Percentiles rank a stretch among this genome's conserved stretches.
Evolutionary conservation across 2,113 vertebrate species (phyloP).

Genomic region (Heterochromis multidens): DNA sequence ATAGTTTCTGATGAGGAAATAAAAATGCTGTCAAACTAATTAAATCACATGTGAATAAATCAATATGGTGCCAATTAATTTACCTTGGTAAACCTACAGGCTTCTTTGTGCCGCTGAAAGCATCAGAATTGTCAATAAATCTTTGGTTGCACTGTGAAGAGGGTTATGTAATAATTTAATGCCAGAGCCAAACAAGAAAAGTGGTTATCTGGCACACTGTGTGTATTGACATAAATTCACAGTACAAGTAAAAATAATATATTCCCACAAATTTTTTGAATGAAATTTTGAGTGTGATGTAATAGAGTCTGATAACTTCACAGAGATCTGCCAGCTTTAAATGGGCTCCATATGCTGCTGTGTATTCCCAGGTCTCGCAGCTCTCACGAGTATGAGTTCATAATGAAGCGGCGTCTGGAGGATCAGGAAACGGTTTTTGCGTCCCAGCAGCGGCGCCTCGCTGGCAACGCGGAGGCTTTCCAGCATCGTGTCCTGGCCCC

Average conservation of each 20-base stretch:
- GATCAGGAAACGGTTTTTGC: conserved; percentile 95
- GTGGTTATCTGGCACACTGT: not conserved
- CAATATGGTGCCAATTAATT: not conserved
- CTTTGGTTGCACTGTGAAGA: not conserved
- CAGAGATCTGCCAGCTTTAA: not conserved
- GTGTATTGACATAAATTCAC: not conserved
- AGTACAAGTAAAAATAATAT: not conserved
- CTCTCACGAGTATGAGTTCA: conserved; percentile 87
- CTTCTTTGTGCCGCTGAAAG: not conserved
- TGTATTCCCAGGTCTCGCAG: conserved; percentile 54
- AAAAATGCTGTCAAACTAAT: not conserved
- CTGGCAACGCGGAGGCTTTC: conserved; percentile 86
- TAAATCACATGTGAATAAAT: not conserved
- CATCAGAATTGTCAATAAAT: not conserved
- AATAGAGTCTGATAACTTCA: not conserved
- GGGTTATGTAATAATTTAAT: not conserved
- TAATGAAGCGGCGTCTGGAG: conserved; percentile 98
- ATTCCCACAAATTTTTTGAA: conserved; percentile 2
- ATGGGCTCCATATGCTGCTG: not conserved
- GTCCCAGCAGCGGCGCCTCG: conserved; percentile 86
- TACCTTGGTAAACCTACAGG: not conserved
- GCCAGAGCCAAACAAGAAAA: not conserved
- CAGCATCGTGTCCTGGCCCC: conserved; percentile 94
- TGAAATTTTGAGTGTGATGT: not conserved
- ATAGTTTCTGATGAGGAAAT: not conserved